Evolutionary conservation across 1,140 invertebrate species (phyloP), one percentile per base, ranked within the genome.

Genomic region (Bombus pascuorum): DNA sequence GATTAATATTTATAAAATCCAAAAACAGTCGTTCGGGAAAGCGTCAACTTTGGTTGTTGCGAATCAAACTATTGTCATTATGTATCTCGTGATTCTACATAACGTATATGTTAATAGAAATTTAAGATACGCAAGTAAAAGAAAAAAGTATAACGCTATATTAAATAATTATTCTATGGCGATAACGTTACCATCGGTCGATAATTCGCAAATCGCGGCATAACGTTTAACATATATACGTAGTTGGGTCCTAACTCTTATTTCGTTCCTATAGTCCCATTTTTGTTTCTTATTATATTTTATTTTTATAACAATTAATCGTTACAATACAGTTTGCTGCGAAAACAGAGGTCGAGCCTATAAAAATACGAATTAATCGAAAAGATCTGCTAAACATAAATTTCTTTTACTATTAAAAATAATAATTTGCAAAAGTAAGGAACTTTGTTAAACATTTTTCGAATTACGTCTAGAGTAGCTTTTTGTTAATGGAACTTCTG

Each of bases 281-380:
- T 42, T 18, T 73, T 44, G 18, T 32, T 22, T 25, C 18, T 8
- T 18, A 0, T 25, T 4, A 37, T 25, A 4, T 42, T 42, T 6
- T 39, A 42, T 42, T 9, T 72, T n/a, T 25, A 62, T 13, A 13
- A 62, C 28, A 13, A 62, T 10, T n/a, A n/a, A 62, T n/a, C 12
- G 0, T n/a, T 62, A n/a, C 28, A 5, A n/a, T 62, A 12, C 4
- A 4, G 4, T 25, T 12, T n/a, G 4, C 12, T 5, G 3, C 4
- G 10, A 5, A n/a, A 62, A n/a, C 5, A n/a, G 28, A 62, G 28
- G n/a, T 5, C 59, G 59, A 62, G 4, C 9, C 0, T n/a, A 5
- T 62, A 13, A 62, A 62, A 62, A 53, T 22, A 22, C 47, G 2
- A 53, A 53, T 53, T 53, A 22, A 53, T 53, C 6, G 15, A 53